Evolutionary conservation across 1,140 invertebrate species (phyloP).

Genomic region (Vanessa tameamea): DNA sequence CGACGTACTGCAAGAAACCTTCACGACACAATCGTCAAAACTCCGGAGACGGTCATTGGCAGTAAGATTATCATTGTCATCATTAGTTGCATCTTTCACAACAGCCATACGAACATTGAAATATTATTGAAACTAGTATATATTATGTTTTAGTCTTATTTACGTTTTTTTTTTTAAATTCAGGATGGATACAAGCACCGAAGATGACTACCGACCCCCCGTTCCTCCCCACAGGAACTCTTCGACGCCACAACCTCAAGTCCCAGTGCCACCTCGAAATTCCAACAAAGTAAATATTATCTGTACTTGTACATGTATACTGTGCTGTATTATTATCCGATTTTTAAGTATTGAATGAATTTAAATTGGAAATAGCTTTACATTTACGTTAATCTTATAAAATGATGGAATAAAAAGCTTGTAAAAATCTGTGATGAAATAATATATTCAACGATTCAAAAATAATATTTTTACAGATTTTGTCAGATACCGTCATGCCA

Average conservation of each 20-base stretch:
- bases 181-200: conserved; percentile 59
- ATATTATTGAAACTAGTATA: conserved; percentile 5
- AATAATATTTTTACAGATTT: conserved; percentile 55
- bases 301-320: background rate
- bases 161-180: conserved; percentile 23
- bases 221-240: conserved; percentile 92
- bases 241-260: conserved; percentile 73
- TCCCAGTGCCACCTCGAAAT: conserved; percentile 66
- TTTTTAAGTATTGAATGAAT: too few species aligned
- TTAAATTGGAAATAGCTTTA: too few species aligned
- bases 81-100: conserved; percentile 54
- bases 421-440: background rate
- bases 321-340: background rate
- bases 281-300: conserved; percentile 59
- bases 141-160: conserved; percentile 24
- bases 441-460: background rate
- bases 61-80: conserved; percentile 74
- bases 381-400: background rate
- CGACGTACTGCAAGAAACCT: conserved; percentile 86
- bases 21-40: conserved; percentile 67
- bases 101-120: conserved; percentile 40
- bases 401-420: background rate
- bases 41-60: conserved; percentile 77
- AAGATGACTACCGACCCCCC: conserved; percentile 89
- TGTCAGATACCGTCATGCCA: conserved; percentile 80